Evolutionary conservation across 1,140 invertebrate species (phyloP).

Genomic region (Bombus turneri): DNA sequence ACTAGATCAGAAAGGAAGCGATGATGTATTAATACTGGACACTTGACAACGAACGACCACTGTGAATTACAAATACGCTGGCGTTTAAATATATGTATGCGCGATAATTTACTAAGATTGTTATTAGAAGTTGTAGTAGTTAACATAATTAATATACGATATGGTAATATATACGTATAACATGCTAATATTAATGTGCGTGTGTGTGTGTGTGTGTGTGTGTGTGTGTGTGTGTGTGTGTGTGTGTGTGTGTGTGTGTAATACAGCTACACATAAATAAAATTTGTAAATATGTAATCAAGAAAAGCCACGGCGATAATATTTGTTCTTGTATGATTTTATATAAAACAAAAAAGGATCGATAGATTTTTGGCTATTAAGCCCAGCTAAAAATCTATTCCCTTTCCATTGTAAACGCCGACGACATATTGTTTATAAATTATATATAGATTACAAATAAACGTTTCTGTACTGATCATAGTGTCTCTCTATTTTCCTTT

Average conservation of each 20-base stretch:
- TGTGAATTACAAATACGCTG: neutral
- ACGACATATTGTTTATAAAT: neutral
- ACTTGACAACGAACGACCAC: conserved; percentile 15
- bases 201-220: too few relatives aligned
- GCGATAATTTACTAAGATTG: neutral
- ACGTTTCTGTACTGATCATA: conserved; percentile 9
- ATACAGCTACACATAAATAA: neutral
- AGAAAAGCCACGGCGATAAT: neutral
- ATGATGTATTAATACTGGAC: neutral
- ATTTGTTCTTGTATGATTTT: conserved; percentile 30
- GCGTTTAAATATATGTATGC: neutral
- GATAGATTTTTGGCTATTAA: conserved; percentile 56
- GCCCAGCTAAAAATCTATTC: conserved; percentile 42
- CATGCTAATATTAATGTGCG: neutral
- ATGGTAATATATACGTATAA: neutral
- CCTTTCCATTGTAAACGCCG: neutral
- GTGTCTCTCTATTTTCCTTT: too few relatives aligned
- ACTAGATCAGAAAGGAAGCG: neutral
- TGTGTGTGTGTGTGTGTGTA: too few relatives aligned
- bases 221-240: too few relatives aligned
- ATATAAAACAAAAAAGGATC: neutral
- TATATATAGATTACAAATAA: conserved; percentile 47
- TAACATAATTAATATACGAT: too few relatives aligned
- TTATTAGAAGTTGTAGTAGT: too few relatives aligned
- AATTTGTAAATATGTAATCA: conserved; percentile 8